These are phyloP conservation scores for Merops nubicus DNA, from an alignment of 2,113 vertebrate species.

Conservation along the genomic window DNA sequence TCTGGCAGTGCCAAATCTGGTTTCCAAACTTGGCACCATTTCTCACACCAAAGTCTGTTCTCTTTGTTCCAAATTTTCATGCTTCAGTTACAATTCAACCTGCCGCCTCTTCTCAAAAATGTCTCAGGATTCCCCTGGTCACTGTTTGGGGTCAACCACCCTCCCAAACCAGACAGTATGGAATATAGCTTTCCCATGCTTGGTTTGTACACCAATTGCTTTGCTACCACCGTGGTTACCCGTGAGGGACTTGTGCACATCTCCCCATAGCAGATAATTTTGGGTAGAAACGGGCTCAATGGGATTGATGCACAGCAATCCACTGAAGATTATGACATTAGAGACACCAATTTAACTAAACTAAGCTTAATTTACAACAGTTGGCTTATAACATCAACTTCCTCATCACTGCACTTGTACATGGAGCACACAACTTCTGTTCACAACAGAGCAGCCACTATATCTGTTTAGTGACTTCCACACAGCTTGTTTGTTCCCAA, in stretches of 20 bases:
- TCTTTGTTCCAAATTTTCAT: background rate
- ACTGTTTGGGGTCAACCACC: background rate
- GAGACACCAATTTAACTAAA: background rate
- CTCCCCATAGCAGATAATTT: background rate
- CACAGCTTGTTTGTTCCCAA: background rate
- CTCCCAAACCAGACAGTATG: background rate
- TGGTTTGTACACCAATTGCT: rapidly evolving
- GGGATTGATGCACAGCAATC: background rate
- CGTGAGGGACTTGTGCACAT: rapidly evolving
- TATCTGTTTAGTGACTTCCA: background rate
- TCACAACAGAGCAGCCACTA: background rate
- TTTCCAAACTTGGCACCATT: background rate
- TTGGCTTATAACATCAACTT: background rate
- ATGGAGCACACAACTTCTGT: background rate
- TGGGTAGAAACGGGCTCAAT: rapidly evolving
- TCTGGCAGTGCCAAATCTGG: background rate
- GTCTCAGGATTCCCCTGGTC: background rate
- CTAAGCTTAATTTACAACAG: background rate
- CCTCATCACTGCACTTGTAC: no score
- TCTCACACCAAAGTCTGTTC: background rate
- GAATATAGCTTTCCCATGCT: background rate
- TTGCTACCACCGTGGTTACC: background rate
- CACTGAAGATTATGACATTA: background rate
- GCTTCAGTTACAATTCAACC: background rate
- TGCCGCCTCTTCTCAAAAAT: background rate